phyloP scores from a whole-genome alignment of 1,140 invertebrate genomes.

The Chrysoperla carnea region DNA sequence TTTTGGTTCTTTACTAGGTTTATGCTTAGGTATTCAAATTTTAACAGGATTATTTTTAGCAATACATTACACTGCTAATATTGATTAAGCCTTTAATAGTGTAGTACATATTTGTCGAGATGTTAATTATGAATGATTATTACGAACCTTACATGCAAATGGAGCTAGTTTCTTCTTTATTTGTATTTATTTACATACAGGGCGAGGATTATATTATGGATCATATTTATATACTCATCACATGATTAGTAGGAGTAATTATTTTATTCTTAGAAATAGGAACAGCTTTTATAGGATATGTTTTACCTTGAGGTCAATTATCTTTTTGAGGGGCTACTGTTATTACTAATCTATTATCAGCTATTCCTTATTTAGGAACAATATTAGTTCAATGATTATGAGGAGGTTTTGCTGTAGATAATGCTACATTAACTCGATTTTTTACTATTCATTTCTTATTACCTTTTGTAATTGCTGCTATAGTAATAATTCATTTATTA shows the following conservation, averaged over 20 bases:
- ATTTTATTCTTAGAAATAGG: conserved; percentile 40
- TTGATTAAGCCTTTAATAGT: conserved; percentile 34
- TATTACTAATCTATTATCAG: conserved; percentile 50
- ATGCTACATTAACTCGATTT: conserved; percentile 48
- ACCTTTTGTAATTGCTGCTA: conserved; percentile 39
- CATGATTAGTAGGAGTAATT: conserved; percentile 33
- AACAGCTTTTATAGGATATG: conserved; percentile 48
- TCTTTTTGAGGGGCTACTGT: conserved; percentile 52
- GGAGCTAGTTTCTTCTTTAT: conserved; percentile 35
- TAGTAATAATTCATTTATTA: conserved; percentile 39
- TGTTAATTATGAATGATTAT: conserved; percentile 33
- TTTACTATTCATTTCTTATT: conserved; percentile 51
- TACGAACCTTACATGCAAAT: conserved; percentile 35
- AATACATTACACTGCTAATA: conserved; percentile 35
- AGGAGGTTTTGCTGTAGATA: conserved; percentile 49
- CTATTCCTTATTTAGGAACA: conserved; percentile 40
- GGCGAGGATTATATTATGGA: conserved; percentile 34
- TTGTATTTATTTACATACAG: conserved; percentile 29
- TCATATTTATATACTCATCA: conserved; percentile 29
- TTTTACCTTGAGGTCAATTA: conserved; percentile 52
- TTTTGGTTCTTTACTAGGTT: conserved; percentile 33
- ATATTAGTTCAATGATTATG: conserved; percentile 43
- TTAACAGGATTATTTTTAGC: conserved; percentile 36
- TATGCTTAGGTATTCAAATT: conserved; percentile 40
- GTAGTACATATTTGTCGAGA: conserved; percentile 31